phyloP scores from a whole-genome alignment of 2,888 invertebrate species.

The Endomychus coccineus region DNA sequence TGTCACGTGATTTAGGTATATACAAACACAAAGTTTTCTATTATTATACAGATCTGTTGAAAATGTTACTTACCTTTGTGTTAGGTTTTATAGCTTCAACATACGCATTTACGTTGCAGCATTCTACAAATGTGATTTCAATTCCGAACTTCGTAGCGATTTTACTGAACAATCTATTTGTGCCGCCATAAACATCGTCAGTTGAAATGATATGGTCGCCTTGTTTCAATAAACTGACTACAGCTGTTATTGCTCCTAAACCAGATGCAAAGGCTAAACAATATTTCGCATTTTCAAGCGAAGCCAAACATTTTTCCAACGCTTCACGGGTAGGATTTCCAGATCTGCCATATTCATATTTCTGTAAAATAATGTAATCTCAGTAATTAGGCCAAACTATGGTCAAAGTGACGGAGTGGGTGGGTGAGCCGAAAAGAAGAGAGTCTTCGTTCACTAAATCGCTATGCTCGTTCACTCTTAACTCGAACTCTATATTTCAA shows the following conservation, averaged over 20 bases:
- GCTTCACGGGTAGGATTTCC: conserved; percentile 90
- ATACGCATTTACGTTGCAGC: conserved; percentile 59
- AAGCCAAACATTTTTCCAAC: conserved; percentile 82
- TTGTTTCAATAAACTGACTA: conserved; percentile 63
- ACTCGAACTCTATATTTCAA: no score
- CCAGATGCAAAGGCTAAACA: conserved; percentile 84
- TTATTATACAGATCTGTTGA: neutral
- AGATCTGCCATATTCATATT: conserved; percentile 86
- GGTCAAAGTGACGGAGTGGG: no score
- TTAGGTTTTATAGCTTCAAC: conserved; percentile 65
- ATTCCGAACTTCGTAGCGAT: conserved; percentile 59
- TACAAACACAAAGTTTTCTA: neutral
- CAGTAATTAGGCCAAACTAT: conserved; percentile 15
- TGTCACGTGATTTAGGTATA: no score
- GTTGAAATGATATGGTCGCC: conserved; percentile 89
- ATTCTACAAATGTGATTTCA: conserved; percentile 69
- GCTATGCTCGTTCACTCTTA: no score
- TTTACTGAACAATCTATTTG: conserved; percentile 61
- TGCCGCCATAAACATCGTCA: conserved; percentile 95
- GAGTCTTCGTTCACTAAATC: no score
- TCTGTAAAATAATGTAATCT: no score
- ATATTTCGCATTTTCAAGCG: conserved; percentile 82
- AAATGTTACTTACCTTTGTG: conserved; percentile 72
- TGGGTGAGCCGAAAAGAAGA: no score
- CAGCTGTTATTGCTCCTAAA: conserved; percentile 72